These are phyloP conservation scores for Linyphia triangularis DNA, from an alignment of 2,888 invertebrate species.

Conservation along the genomic window DNA sequence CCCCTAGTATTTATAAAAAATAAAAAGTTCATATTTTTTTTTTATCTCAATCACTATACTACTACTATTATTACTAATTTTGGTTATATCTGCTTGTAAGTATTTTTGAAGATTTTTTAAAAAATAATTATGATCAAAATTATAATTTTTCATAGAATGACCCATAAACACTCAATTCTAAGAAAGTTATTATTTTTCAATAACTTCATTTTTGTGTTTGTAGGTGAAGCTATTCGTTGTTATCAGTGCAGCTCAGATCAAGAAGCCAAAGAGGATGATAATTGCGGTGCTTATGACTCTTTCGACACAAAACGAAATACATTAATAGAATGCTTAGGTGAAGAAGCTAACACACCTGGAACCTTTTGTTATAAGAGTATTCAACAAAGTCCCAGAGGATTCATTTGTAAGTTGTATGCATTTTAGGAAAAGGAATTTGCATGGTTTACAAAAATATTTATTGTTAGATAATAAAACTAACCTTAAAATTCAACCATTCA, in stretches of 20 bases:
- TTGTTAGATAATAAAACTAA: neutral
- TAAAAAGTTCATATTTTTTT: no score
- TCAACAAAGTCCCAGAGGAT: constrained; percentile 95
- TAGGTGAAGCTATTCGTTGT: constrained; percentile 85
- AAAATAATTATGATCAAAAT: no score
- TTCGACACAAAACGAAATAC: constrained; percentile 93
- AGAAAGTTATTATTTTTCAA: neutral
- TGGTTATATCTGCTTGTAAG: no score
- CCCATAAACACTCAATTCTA: neutral
- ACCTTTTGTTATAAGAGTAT: constrained; percentile 97
- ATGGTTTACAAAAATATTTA: neutral
- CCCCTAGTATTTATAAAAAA: no score
- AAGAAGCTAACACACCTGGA: constrained; percentile 95
- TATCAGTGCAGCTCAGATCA: constrained; percentile 95
- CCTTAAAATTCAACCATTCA: neutral
- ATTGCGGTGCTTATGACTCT: constrained; percentile 92
- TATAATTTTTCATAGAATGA: neutral
- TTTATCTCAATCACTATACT: no score
- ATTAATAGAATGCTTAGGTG: constrained; percentile 94
- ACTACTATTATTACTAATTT: no score
- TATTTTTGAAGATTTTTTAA: no score
- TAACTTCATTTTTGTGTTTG: neutral
- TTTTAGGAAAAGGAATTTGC: neutral
- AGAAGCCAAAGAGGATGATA: constrained; percentile 88
- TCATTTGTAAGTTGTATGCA: constrained; percentile 88